Evolutionary conservation across 2,113 vertebrate species (phyloP).

Genomic region (Procavia capensis): DNA sequence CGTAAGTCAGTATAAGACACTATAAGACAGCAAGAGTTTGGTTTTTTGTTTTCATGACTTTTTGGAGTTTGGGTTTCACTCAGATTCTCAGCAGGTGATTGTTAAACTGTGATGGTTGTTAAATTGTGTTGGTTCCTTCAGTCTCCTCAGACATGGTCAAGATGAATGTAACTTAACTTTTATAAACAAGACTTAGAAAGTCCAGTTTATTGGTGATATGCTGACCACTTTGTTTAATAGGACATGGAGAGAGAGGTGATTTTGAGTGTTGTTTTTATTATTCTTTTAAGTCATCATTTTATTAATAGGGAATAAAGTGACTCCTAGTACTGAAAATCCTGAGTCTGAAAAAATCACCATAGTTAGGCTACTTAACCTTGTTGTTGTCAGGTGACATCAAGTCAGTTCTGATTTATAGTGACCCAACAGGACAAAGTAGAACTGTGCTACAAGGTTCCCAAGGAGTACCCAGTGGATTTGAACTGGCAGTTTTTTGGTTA

Average conservation of each 20-base stretch:
- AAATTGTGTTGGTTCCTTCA: slow-evolving; percentile 58
- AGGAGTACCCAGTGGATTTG: no score
- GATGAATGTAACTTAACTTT: background rate
- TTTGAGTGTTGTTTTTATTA: slow-evolving; percentile 1
- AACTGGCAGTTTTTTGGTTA: no score
- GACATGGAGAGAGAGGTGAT: background rate
- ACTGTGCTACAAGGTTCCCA: no score
- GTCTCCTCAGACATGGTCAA: background rate
- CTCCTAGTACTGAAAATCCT: background rate
- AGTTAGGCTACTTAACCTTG: background rate
- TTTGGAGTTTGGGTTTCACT: slow-evolving; percentile 9
- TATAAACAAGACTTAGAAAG: slow-evolving; percentile 36
- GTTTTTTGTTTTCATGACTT: background rate
- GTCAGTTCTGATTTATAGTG: no score
- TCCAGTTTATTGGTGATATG: slow-evolving; percentile 14
- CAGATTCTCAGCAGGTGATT: slow-evolving; percentile 37
- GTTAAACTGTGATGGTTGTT: slow-evolving; percentile 58
- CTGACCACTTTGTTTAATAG: background rate
- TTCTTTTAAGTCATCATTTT: background rate
- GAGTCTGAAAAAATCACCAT: background rate
- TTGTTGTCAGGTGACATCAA: no score
- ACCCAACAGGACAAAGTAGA: no score
- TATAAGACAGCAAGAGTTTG: no score
- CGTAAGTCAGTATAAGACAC: no score
- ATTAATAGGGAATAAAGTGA: background rate